Percentiles rank a stretch among this genome's conserved stretches.
Evolutionary conservation across 2,113 vertebrate genomes (phyloP).

Genomic region (Piaya cayana): DNA sequence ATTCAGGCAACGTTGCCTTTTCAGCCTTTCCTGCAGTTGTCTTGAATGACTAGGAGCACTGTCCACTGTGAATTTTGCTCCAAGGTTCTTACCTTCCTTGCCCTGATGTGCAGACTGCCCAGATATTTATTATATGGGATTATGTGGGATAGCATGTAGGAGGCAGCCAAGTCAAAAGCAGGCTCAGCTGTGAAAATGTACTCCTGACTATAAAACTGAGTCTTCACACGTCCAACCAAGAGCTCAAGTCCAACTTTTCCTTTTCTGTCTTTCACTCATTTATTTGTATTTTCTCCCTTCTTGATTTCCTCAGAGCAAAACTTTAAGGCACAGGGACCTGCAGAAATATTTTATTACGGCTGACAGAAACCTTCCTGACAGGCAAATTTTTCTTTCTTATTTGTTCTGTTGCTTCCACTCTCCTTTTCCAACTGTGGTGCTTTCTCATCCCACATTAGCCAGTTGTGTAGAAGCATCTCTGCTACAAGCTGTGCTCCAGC

Average conservation of each 20-base stretch:
- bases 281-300: neutral
- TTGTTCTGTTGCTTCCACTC: neutral
- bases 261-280: neutral
- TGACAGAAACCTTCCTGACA: neutral
- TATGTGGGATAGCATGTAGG: neutral
- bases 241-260: neutral
- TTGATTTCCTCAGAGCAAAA: neutral
- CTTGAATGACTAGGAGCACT: neutral
- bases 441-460: neutral
- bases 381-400: neutral
- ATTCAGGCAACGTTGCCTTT: neutral
- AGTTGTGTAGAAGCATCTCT: neutral
- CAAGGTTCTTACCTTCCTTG: neutral
- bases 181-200: neutral
- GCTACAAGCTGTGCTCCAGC: neutral
- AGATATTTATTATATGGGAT: no score
- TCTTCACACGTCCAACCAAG: neutral
- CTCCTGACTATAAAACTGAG: neutral
- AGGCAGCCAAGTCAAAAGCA: neutral
- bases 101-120: neutral
- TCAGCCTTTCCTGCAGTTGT: neutral
- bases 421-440: neutral
- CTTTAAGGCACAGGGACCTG: neutral
- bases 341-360: neutral
- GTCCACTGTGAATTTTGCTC: neutral